A percentile compares a stretch with the other conserved stretches of the same genome.
Evolutionary conservation across 2,113 vertebrate genomes (phyloP).

Genomic region (Mola mola): DNA sequence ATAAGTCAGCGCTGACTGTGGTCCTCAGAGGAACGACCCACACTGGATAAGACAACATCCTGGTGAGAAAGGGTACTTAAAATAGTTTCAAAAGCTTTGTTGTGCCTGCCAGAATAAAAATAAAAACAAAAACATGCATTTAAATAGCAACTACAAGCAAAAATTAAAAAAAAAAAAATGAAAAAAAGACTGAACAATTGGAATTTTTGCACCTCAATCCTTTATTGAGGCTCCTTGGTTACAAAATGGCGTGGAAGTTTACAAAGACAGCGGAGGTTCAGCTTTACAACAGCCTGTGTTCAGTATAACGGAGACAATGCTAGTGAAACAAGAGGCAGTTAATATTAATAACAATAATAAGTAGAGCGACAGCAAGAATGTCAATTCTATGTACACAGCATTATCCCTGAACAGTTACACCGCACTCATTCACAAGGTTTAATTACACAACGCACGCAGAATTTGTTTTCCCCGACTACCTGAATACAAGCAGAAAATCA

Average conservation of each 20-base stretch:
- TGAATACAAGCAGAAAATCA: constrained; percentile 39
- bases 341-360: constrained; percentile 47
- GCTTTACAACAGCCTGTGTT: constrained; percentile 67
- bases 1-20: constrained; percentile 66
- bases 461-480: constrained; percentile 65
- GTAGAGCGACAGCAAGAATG: constrained; percentile 47
- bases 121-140: constrained; percentile 28
- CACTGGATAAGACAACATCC: constrained; percentile 56
- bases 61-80: constrained; percentile 51
- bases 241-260: constrained; percentile 73
- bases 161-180: neutral
- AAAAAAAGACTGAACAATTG: neutral
- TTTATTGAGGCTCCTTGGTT: constrained; percentile 76
- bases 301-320: constrained; percentile 45
- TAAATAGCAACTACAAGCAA: constrained; percentile 11
- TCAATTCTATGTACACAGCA: constrained; percentile 68
- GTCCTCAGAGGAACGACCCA: constrained; percentile 68
- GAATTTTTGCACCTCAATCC: constrained; percentile 60
- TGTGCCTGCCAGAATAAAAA: constrained; percentile 35
- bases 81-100: constrained; percentile 67
- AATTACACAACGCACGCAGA: constrained; percentile 24
- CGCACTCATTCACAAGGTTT: constrained; percentile 63
- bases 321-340: constrained; percentile 47
- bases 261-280: constrained; percentile 60
- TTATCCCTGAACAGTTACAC: constrained; percentile 80